Base-by-base conservation (phyloP, 2,797 vertebrate species). In the Liparis tanakae region DNA sequence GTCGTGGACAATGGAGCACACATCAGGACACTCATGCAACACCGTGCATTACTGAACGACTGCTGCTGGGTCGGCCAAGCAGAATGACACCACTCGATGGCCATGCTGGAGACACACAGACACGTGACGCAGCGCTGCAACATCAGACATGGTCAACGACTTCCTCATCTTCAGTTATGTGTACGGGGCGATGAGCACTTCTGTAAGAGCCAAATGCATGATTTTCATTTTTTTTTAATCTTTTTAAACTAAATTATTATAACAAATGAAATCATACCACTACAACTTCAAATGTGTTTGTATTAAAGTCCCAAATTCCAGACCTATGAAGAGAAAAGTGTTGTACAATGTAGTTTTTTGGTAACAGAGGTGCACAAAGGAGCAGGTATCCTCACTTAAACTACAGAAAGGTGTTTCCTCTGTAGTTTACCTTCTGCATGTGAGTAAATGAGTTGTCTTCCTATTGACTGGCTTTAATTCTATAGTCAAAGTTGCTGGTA, bases 41-140 rank as follows among this genome's bases (percentile, higher is more conserved):
- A 81, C 73, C 76, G 86, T 88, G 84, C 79, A 83, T 65, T 72
- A 67, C 50, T 80, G 73, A 84, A 82, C 64, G 83, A 77, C 68
- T 70, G 83, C 81, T 78, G 64, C 90, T 88, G 89, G 80, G 85
- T 75, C 88, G 90, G 93, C 92, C 88, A 89, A 87, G 88, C 89
- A 89, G 80, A 83, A 78, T 87, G 44, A 89, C 80, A 85, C 74
- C 75, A 71, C 55, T 79, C 12, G 36, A 59, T 80, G 87, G 94
- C 91, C 94, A 94, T 95, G 93, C 94, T 85, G 71, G 76, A 88
- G 85, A 86, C 30, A 81, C 71, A 81, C 70, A 76, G 75, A 36
- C 53, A 30, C 25, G 25, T 71, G 60, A 78, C 37, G 51, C 30
- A 36, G 10, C 17, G 70, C 48, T 36, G 5, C 10, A 63, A 34